These are phyloP conservation scores for Anhinga anhinga DNA, from an alignment of 2,113 vertebrate genomes.

Conservation along the genomic window DNA sequence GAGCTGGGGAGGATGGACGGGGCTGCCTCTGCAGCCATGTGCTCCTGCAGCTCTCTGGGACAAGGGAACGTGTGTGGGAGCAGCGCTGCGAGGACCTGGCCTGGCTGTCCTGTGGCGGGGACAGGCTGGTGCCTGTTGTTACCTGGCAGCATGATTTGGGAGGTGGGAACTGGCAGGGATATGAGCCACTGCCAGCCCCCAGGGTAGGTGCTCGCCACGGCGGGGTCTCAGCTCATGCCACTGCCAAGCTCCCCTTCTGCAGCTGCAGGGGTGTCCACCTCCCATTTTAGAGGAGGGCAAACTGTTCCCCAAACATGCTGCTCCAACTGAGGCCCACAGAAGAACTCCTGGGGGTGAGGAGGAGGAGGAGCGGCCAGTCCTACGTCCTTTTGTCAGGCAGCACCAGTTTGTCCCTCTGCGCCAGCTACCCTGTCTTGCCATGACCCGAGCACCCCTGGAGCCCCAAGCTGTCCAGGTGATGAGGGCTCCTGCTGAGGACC, in stretches of 20 bases:
- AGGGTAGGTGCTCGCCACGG: rapidly evolving
- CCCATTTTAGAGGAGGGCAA: not conserved
- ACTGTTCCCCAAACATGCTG: not conserved
- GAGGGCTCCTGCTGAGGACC: not conserved
- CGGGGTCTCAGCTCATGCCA: rapidly evolving
- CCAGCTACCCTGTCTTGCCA: rapidly evolving
- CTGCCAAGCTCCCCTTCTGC: not conserved
- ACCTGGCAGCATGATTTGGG: not conserved
- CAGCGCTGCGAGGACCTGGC: rapidly evolving
- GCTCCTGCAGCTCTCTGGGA: not conserved
- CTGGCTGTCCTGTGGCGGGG: not conserved
- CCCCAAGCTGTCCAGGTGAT: not conserved
- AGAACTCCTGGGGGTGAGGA: not conserved
- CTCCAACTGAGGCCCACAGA: too few species aligned
- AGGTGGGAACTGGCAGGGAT: not conserved
- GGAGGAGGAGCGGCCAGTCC: not conserved
- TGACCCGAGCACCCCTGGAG: rapidly evolving
- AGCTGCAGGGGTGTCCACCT: not conserved
- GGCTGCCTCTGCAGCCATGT: rapidly evolving
- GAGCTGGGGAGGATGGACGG: not conserved
- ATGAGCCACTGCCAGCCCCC: not conserved
- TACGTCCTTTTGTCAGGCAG: not conserved
- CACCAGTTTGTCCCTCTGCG: not conserved
- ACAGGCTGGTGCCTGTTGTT: not conserved
- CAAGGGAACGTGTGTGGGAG: not conserved